Percentiles rank a stretch among this genome's conserved stretches.
These are phyloP conservation scores for Agrilus cyanescens DNA, from an alignment of 2,888 invertebrate genomes.

Conservation along the genomic window DNA sequence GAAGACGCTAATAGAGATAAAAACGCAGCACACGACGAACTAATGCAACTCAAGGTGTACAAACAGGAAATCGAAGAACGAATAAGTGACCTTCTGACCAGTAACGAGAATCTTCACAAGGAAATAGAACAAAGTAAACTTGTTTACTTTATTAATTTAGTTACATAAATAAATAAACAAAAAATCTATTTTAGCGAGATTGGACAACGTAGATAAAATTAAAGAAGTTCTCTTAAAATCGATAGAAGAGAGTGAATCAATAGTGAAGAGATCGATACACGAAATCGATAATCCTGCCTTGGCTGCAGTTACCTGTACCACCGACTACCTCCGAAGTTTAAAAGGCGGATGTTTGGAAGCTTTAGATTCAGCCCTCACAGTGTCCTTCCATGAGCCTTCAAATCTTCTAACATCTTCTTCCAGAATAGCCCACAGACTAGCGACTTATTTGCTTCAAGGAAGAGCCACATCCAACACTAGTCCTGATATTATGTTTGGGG, in stretches of 20 bases:
- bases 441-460: constrained; percentile 56
- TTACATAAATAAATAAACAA: not conserved
- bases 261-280: constrained; percentile 31
- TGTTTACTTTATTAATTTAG: not conserved
- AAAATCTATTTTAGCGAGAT: constrained; percentile 19
- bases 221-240: constrained; percentile 25
- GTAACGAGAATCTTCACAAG: constrained; percentile 30
- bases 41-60: constrained; percentile 54
- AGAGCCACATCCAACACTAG: constrained; percentile 67
- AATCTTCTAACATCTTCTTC: constrained; percentile 33
- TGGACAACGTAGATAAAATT: constrained; percentile 21
- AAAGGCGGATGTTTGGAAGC: constrained; percentile 32
- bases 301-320: constrained; percentile 50
- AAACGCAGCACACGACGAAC: constrained; percentile 49
- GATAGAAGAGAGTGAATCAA: constrained; percentile 29
- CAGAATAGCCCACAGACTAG: constrained; percentile 44
- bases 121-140: constrained; percentile 32
- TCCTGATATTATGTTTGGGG: constrained; percentile 53
- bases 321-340: constrained; percentile 45
- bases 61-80: constrained; percentile 44
- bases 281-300: constrained; percentile 58
- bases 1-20: constrained; percentile 51
- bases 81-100: constrained; percentile 22
- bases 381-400: constrained; percentile 27
- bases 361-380: constrained; percentile 23